Evolutionary conservation across 2,797 vertebrate genomes (phyloP).

Genomic region (Tokudaia muenninki): DNA sequence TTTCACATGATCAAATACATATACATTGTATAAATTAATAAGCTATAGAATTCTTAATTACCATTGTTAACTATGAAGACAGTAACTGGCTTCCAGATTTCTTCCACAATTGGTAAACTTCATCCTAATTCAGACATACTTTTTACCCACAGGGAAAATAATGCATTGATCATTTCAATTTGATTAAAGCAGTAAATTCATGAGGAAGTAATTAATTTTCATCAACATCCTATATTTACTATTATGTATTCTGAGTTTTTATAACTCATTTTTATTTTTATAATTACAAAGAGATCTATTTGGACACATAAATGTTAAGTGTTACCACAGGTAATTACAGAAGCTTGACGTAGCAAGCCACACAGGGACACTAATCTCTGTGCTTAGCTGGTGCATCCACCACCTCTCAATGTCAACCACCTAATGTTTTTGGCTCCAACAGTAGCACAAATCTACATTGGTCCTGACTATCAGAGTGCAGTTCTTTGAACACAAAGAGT

Average conservation of each 20-base stretch:
- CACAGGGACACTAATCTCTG: accelerated
- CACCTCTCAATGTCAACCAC: neutral
- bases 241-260: neutral
- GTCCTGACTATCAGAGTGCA: accelerated
- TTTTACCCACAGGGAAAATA: neutral
- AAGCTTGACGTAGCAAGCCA: neutral
- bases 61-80: neutral
- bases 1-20: neutral
- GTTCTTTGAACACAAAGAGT: neutral
- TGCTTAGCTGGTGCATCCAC: accelerated
- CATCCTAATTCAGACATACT: neutral
- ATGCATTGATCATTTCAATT: neutral
- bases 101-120: neutral
- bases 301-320: neutral
- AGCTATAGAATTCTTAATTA: neutral
- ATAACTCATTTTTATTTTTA: neutral
- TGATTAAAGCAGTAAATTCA: neutral
- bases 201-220: neutral
- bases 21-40: neutral
- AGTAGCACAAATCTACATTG: neutral
- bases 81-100: neutral
- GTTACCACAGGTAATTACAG: neutral
- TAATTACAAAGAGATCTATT: neutral
- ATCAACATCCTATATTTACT: neutral
- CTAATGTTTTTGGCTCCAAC: neutral